Evolutionary conservation across 2,113 vertebrate genomes (phyloP).

Genomic region (Charadrius vociferus): DNA sequence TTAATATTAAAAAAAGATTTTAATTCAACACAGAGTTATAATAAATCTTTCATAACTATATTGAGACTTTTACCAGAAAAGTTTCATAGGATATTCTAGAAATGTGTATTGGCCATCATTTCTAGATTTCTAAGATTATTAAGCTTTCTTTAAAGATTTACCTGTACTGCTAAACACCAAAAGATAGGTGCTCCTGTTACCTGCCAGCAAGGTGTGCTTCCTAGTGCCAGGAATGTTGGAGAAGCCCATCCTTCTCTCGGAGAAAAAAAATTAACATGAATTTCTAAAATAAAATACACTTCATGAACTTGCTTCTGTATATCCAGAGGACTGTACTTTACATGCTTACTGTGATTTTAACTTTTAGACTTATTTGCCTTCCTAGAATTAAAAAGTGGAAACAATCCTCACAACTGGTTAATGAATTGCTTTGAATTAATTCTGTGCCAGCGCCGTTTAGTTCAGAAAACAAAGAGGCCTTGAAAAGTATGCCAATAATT

Average conservation of each 20-base stretch:
- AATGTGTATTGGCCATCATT: neutral
- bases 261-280: neutral
- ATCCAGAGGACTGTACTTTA: neutral
- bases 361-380: neutral
- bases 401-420: neutral
- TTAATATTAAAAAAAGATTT: neutral
- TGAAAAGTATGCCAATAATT: neutral
- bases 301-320: neutral
- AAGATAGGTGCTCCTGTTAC: neutral
- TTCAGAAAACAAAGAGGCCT: conserved; percentile 11
- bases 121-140: neutral
- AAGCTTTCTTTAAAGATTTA: neutral
- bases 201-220: neutral
- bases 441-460: neutral
- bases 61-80: neutral
- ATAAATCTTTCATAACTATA: neutral
- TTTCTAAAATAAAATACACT: neutral
- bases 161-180: neutral
- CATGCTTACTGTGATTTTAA: neutral
- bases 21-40: neutral
- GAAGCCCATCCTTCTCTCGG: neutral
- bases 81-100: neutral
- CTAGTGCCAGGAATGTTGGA: neutral
- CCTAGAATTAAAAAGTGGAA: neutral
- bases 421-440: neutral